A percentile compares a stretch with the other conserved stretches of the same genome.
Evolutionary conservation across 2,797 vertebrate species (phyloP).

Genomic region (Manis crassicaudata): DNA sequence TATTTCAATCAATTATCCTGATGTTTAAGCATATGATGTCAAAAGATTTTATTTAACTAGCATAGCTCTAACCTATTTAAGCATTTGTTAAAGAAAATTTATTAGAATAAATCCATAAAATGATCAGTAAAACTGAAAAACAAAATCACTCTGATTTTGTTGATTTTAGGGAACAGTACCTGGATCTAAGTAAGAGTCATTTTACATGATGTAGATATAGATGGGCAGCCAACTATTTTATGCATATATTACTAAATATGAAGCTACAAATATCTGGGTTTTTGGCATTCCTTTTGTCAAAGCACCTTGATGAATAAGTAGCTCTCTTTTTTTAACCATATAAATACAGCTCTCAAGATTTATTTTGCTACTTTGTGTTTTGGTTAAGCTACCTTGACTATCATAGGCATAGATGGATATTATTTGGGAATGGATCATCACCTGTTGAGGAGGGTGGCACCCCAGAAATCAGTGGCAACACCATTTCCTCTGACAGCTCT

Average conservation of each 20-base stretch:
- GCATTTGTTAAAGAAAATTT: conserved; percentile 41
- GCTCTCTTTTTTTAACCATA: not conserved
- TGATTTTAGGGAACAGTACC: not conserved
- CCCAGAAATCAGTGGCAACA: not conserved
- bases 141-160: not conserved
- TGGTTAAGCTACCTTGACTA: not conserved
- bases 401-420: not conserved
- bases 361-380: conserved; percentile 23
- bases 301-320: conserved; percentile 2
- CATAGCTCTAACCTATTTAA: not conserved
- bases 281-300: not conserved
- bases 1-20: conserved; percentile 17
- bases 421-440: not conserved
- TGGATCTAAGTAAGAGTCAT: not conserved
- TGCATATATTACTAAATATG: not conserved
- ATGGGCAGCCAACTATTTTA: not conserved
- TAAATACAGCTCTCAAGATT: not conserved
- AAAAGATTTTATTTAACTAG: conserved; percentile 29
- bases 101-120: not conserved
- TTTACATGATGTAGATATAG: conserved; percentile 6
- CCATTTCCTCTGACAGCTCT: not conserved
- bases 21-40: not conserved
- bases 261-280: not conserved
- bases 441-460: not conserved
- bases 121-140: conserved; percentile 4